A percentile compares a stretch with the other conserved stretches of the same genome.
These are phyloP conservation scores for Halocynthia aurantium DNA, from an alignment of 23 tunicate species.

Conservation along the genomic window DNA sequence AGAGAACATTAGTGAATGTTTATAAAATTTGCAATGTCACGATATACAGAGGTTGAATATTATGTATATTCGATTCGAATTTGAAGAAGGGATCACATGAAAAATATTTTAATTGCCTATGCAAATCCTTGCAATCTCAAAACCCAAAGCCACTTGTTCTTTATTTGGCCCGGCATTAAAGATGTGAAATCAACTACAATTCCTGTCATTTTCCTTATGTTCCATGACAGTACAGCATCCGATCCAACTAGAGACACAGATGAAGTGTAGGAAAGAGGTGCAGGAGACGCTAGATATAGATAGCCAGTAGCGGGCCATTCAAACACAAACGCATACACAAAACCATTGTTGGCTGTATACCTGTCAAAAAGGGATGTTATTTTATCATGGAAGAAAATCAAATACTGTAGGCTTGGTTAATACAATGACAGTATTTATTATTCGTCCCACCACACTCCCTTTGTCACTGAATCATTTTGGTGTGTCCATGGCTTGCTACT, in stretches of 20 bases:
- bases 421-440: too few species aligned
- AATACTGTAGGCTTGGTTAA: too few species aligned
- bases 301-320: conserved; percentile 36
- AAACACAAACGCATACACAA: conserved; percentile 34
- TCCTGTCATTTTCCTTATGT: conserved; percentile 22
- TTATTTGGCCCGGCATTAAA: conserved; percentile 2
- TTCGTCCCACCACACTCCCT: conserved; percentile 48
- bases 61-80: not conserved
- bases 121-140: conserved; percentile 25
- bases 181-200: conserved; percentile 17
- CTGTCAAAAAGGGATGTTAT: conserved; percentile 1
- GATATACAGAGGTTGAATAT: not conserved
- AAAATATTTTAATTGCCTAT: too few species aligned
- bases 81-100: too few species aligned
- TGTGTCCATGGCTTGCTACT: conserved; percentile 64
- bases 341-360: conserved; percentile 18
- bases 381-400: too few species aligned
- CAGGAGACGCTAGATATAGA: conserved; percentile 22
- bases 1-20: too few species aligned
- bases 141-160: conserved; percentile 36
- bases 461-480: conserved; percentile 57
- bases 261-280: not conserved
- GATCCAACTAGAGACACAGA: conserved; percentile 38
- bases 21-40: not conserved
- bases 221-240: conserved; percentile 15